A percentile compares a stretch with the other conserved stretches of the same genome.
Evolutionary conservation across 2,797 vertebrate genomes (phyloP).

Genomic region (Lithobates sylvaticus): DNA sequence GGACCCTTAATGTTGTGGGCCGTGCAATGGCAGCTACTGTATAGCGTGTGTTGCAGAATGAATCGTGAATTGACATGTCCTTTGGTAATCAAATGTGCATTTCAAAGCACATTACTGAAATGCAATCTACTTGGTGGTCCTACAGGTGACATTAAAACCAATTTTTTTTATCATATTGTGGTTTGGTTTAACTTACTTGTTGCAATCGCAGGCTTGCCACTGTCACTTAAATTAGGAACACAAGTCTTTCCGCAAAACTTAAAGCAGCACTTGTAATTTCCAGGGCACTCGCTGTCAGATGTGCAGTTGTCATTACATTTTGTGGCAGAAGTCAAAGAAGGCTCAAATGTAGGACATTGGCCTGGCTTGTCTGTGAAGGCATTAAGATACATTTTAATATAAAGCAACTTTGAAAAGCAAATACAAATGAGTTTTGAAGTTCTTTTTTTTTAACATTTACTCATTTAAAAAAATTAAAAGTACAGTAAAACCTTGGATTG

Average conservation of each 20-base stretch:
- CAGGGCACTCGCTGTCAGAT: conserved; percentile 21
- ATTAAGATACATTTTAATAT: background rate
- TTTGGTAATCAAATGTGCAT: no score
- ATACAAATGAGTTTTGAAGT: no score
- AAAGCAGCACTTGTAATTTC: background rate
- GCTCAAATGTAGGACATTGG: background rate
- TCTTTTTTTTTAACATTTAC: no score
- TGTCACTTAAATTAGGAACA: background rate
- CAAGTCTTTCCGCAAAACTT: conserved; percentile 7
- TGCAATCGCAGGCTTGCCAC: background rate
- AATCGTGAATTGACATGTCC: no score
- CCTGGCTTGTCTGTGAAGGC: background rate
- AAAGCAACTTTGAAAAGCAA: no score
- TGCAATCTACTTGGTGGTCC: background rate
- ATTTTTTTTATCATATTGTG: background rate
- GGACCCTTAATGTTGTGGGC: no score
- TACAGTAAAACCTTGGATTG: no score
- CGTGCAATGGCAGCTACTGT: no score
- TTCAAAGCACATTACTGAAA: background rate
- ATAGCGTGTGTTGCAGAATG: no score
- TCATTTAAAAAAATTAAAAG: no score
- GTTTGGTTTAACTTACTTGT: conserved; percentile 14
- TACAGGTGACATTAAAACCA: background rate
- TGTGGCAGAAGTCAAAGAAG: no score
- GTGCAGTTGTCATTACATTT: conserved; percentile 16